Conservation (phyloP, 2,797 vertebrate species). For the Hybognathus amarus region DNA sequence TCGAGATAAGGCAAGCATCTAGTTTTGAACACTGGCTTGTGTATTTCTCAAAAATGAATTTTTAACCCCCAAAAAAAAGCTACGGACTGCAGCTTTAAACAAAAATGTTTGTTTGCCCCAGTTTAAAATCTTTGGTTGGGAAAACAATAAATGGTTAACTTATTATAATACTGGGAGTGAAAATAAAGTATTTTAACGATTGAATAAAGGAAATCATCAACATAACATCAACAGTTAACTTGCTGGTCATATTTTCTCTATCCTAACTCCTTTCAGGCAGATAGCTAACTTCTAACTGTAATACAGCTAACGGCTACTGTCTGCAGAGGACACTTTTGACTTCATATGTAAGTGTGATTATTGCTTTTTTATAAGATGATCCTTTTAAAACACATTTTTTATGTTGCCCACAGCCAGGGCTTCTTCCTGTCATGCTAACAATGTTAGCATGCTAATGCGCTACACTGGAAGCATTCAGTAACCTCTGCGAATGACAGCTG, state of each 20-base stretch:
- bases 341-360: not conserved
- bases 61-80: no score
- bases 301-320: not conserved
- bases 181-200: not conserved
- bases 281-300: not conserved
- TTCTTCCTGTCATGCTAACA: conserved; percentile 11
- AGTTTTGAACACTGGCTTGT: no score
- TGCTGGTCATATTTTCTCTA: not conserved
- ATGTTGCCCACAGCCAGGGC: not conserved
- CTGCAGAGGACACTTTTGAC: conserved; percentile 52
- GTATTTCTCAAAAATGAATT: no score
- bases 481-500: not conserved
- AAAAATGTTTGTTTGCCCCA: not conserved
- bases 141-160: not conserved
- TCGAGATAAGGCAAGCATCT: no score
- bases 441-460: conserved; percentile 1
- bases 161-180: not conserved
- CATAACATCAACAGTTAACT: not conserved
- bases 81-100: not conserved
- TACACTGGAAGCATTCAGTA: conserved; percentile 5
- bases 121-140: not conserved
- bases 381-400: not conserved
- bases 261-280: not conserved
- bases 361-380: conserved; percentile 3
- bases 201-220: not conserved